Percentiles rank a stretch among this genome's conserved stretches.
Conservation (phyloP, 2,797 vertebrate genomes). For the Danio jaintianensis region DNA sequence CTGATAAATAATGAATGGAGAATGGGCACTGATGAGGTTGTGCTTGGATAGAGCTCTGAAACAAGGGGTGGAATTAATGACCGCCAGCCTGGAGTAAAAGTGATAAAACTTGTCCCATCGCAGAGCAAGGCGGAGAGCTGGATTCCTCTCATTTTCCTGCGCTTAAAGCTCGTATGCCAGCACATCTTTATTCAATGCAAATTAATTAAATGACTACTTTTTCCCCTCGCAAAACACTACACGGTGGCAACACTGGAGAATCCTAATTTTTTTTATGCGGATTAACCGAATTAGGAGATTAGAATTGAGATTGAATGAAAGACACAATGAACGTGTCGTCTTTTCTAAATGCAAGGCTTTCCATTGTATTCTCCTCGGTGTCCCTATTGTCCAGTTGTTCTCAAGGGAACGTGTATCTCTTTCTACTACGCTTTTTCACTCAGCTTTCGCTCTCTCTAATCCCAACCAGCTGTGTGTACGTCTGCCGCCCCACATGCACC, state of each 20-base stretch:
- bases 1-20: slow-evolving; percentile 73
- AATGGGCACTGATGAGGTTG: slow-evolving; percentile 57
- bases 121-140: slow-evolving; percentile 45
- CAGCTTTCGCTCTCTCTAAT: slow-evolving; percentile 58
- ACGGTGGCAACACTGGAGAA: slow-evolving; percentile 41
- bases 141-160: slow-evolving; percentile 53
- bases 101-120: slow-evolving; percentile 71
- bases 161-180: slow-evolving; percentile 69
- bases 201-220: slow-evolving; percentile 72
- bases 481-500: slow-evolving; percentile 37
- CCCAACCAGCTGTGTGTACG: slow-evolving; percentile 61
- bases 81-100: slow-evolving; percentile 71
- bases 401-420: slow-evolving; percentile 42
- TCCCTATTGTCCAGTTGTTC: slow-evolving; percentile 59
- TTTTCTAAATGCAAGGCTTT: slow-evolving; percentile 47
- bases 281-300: slow-evolving; percentile 68
- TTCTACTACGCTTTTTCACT: slow-evolving; percentile 4
- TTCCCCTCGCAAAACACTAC: slow-evolving; percentile 38
- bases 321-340: slow-evolving; percentile 21
- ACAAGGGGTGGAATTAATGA: slow-evolving; percentile 63
- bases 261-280: slow-evolving; percentile 55
- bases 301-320: slow-evolving; percentile 43
- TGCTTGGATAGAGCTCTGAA: slow-evolving; percentile 58
- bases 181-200: slow-evolving; percentile 71
- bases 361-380: slow-evolving; percentile 61